Evolutionary conservation across 2,797 vertebrate species (phyloP), one percentile per base, ranked within the genome.

Genomic region (Brachyalestes nurse): DNA sequence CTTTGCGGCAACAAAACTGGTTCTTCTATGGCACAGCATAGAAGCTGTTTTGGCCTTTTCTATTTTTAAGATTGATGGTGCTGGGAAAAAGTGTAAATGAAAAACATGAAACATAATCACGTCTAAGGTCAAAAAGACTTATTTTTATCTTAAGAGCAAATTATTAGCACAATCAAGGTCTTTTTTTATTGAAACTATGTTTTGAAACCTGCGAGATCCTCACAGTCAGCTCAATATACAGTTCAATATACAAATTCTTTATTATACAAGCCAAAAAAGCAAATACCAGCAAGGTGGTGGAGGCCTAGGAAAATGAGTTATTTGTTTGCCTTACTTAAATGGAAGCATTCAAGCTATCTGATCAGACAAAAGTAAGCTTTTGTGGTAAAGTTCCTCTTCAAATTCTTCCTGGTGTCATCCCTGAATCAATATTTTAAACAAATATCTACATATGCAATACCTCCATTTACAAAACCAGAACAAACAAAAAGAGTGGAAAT

Each of bases 321-420:
- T 62, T 72, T 45, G 17, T 19, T 55, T 65, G 66, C 42, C 47
- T 23, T 5, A 42, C 8, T 9, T 17, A 8, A 67, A 69, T 0
- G 45, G 1, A 45, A 7, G 38, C 25, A 51, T 72, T 5, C 28
- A 5, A 19, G n/a, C 0, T 12, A 73, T 58, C 62, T 80, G 38
- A 49, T 60, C 47, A 75, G 21, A n/a, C 5, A 23, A 16, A 21
- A 21, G n/a, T 28, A 28, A 53, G 55, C 14, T 0, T 38, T 17
- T 0, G 5, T 55, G 49, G n/a, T 49, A 23, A 23, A 53, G 13
- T n/a, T 14, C 23, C 69, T 28, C 19, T 53, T 38, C 8, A 25
- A 5, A 70, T 70, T 73, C 53, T 58, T 73, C 70, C 51, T 57
- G 16, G 55, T 66, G 34, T 19, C 16, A 9, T 69, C n/a, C 17